These are phyloP conservation scores for Tretioscincus oriximinensis DNA, from an alignment of 2,113 vertebrate genomes.

Conservation along the genomic window DNA sequence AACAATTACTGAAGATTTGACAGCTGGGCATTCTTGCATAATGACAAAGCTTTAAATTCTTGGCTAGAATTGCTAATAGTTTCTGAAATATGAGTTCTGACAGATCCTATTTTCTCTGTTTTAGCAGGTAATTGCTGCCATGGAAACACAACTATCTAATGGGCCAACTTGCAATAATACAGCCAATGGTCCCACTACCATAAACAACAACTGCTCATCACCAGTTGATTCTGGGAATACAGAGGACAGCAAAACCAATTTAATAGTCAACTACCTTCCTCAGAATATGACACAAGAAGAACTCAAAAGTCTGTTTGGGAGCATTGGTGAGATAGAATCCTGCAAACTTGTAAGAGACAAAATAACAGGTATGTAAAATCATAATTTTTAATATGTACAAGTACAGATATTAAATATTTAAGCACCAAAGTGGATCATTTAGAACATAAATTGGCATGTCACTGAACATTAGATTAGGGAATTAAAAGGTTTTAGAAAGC, in stretches of 20 bases:
- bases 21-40: conserved; percentile 52
- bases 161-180: conserved; percentile 96
- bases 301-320: conserved; percentile 94
- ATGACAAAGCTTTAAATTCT: conserved; percentile 54
- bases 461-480: background rate
- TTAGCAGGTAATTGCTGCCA: conserved; percentile 98
- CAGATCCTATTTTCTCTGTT: conserved; percentile 66
- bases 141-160: conserved; percentile 99
- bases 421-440: background rate
- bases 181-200: conserved; percentile 86
- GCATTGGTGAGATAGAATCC: conserved; percentile 97
- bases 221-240: conserved; percentile 91
- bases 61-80: conserved; percentile 46
- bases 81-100: conserved; percentile 65
- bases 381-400: background rate
- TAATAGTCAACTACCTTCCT: conserved; percentile 98
- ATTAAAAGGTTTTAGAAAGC: background rate
- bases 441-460: background rate
- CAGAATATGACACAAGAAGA: conserved; percentile 99
- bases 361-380: conserved; percentile 87
- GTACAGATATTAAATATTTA: background rate
- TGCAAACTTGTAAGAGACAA: conserved; percentile 98
- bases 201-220: conserved; percentile 93
- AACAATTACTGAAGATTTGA: conserved; percentile 44
- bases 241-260: conserved; percentile 98